Percentiles rank a stretch among this genome's conserved stretches.
These are phyloP conservation scores for Phaedon cochleariae DNA, from an alignment of 2,888 invertebrate species.

Conservation along the genomic window DNA sequence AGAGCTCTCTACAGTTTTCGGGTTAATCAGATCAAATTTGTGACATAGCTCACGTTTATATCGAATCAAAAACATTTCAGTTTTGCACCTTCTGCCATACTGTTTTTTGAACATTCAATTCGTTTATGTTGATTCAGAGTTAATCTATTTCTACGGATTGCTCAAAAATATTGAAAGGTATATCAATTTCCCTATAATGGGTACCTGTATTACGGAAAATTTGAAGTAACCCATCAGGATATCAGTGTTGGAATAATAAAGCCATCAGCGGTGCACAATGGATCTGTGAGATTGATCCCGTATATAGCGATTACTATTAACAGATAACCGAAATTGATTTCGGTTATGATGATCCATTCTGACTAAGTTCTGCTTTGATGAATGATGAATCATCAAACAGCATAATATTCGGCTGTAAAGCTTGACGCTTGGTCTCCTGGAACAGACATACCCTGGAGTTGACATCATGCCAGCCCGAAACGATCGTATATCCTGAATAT, in stretches of 20 bases:
- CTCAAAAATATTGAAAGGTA: too few species aligned
- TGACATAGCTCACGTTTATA: too few species aligned
- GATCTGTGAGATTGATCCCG: background rate
- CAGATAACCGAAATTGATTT: background rate
- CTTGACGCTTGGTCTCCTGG: background rate
- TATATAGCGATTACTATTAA: background rate
- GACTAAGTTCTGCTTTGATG: background rate
- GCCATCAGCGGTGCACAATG: background rate
- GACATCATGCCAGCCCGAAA: background rate
- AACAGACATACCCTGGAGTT: background rate
- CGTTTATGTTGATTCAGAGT: too few species aligned
- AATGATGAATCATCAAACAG: background rate
- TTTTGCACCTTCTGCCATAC: too few species aligned
- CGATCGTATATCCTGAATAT: background rate
- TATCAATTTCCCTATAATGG: too few species aligned
- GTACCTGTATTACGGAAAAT: too few species aligned
- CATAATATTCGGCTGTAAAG: background rate
- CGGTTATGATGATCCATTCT: background rate
- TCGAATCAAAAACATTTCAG: too few species aligned
- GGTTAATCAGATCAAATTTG: too few species aligned
- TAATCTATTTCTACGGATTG: too few species aligned
- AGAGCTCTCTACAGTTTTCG: too few species aligned
- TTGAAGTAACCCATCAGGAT: too few species aligned
- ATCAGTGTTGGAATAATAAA: background rate
- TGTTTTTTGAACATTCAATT: too few species aligned